Conservation (phyloP, 64 coral and sea anemone genomes). For the Montipora sp. region DNA sequence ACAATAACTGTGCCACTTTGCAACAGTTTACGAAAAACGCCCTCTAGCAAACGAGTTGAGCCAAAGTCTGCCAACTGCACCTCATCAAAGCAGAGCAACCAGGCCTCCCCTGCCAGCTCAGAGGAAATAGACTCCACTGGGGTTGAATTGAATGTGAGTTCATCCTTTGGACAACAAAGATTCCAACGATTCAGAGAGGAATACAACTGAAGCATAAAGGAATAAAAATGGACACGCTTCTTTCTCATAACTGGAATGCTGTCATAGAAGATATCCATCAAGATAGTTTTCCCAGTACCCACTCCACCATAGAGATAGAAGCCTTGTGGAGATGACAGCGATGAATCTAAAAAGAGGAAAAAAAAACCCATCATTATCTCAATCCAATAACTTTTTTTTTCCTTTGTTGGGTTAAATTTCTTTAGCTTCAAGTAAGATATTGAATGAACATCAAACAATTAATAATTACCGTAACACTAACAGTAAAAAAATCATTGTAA, state of each 20-base stretch:
- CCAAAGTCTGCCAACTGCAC: constrained; percentile 88
- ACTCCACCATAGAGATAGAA: constrained; percentile 85
- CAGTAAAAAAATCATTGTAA: too few relatives aligned
- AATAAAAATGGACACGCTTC: constrained; percentile 86
- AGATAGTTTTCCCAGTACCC: constrained; percentile 80
- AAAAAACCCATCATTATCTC: background rate
- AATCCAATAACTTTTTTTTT: background rate
- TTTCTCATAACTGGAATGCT: constrained; percentile 60
- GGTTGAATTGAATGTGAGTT: constrained; percentile 61
- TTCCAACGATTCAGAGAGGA: constrained; percentile 87
- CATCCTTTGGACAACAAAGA: constrained; percentile 72
- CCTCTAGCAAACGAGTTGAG: constrained; percentile 78
- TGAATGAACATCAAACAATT: too few relatives aligned
- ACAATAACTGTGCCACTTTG: constrained; percentile 75
- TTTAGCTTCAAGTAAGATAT: too few relatives aligned
- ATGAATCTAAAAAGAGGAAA: background rate
- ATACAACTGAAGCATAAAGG: constrained; percentile 87
- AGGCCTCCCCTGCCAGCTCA: constrained; percentile 56
- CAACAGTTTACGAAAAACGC: constrained; percentile 79
- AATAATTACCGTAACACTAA: too few relatives aligned
- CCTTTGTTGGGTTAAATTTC: background rate
- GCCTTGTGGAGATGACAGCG: constrained; percentile 45
- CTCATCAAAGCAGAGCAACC: constrained; percentile 91
- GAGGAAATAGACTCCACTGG: constrained; percentile 73
- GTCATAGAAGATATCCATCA: constrained; percentile 91